These are phyloP conservation scores for Callyntrura guangdongensis DNA, from an alignment of 2,888 invertebrate species.

Conservation along the genomic window DNA sequence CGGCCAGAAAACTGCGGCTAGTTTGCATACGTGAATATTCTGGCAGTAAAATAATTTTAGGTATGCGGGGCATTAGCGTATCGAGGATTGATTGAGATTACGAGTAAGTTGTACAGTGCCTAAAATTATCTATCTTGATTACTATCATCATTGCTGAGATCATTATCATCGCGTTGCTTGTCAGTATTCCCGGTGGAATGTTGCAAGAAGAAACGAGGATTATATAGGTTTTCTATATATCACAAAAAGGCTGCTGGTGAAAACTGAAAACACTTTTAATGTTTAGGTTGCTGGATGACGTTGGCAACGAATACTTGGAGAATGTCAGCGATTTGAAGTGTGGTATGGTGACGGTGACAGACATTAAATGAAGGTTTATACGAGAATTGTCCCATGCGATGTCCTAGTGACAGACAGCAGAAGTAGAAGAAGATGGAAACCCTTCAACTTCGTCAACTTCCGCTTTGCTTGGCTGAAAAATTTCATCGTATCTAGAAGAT, in stretches of 20 bases:
- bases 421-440: not conserved
- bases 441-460: slow-evolving; percentile 42
- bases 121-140: slow-evolving; percentile 48
- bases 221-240: not conserved
- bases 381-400: slow-evolving; percentile 4
- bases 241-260: too few species aligned
- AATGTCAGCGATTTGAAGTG: slow-evolving; percentile 22
- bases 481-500: not conserved
- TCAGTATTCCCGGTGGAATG: not conserved
- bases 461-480: slow-evolving; percentile 46
- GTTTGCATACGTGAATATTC: not conserved
- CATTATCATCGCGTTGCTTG: not conserved
- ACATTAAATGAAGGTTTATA: not conserved
- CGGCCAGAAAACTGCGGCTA: not conserved
- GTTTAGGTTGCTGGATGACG: not conserved
- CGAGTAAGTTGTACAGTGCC: too few species aligned
- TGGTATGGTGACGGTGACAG: slow-evolving; percentile 7
- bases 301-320: slow-evolving; percentile 28
- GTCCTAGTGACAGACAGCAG: slow-evolving; percentile 37
- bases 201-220: not conserved
- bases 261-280: slow-evolving; percentile 20
- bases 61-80: not conserved
- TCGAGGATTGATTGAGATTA: too few species aligned
- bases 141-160: not conserved
- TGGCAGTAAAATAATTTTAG: not conserved